Percentiles rank a stretch among this genome's conserved stretches.
phyloP scores from a whole-genome alignment of 1,140 invertebrate species.

The Drosophila paulistorum region DNA sequence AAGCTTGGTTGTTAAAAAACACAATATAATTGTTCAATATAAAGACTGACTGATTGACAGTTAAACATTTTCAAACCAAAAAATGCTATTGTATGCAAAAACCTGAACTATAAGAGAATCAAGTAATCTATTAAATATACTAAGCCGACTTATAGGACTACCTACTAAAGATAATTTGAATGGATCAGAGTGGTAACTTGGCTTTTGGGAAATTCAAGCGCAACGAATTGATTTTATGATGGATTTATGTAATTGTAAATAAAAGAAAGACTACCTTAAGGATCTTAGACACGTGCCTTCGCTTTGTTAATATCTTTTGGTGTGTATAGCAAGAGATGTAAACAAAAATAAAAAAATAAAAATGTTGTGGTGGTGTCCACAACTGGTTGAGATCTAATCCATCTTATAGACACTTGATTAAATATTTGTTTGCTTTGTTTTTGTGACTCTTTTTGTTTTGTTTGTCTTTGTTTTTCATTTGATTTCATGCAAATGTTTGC shows the following conservation, averaged over 20 bases:
- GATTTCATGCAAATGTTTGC: conserved; percentile 71
- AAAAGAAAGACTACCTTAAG: too few relatives aligned
- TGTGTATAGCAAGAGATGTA: too few relatives aligned
- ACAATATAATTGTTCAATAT: not conserved
- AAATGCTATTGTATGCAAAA: not conserved
- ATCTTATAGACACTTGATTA: conserved; percentile 18
- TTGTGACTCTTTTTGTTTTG: conserved; percentile 26
- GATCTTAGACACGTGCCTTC: too few relatives aligned
- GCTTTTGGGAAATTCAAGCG: too few relatives aligned
- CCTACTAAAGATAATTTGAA: too few relatives aligned
- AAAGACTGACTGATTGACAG: too few relatives aligned
- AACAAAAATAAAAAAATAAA: too few relatives aligned
- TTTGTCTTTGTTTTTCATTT: conserved; percentile 50
- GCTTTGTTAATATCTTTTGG: too few relatives aligned
- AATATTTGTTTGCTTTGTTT: conserved; percentile 38
- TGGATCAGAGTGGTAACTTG: too few relatives aligned
- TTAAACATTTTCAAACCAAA: too few relatives aligned
- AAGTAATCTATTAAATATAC: not conserved
- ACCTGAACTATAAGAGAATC: not conserved
- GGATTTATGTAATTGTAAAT: too few relatives aligned
- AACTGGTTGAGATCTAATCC: conserved; percentile 6
- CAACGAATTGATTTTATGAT: too few relatives aligned
- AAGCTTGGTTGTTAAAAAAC: not conserved
- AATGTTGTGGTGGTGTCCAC: not conserved
- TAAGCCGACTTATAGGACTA: not conserved